Base-by-base conservation (phyloP, 2,797 vertebrate species). In the Leucoraja ocellata region DNA sequence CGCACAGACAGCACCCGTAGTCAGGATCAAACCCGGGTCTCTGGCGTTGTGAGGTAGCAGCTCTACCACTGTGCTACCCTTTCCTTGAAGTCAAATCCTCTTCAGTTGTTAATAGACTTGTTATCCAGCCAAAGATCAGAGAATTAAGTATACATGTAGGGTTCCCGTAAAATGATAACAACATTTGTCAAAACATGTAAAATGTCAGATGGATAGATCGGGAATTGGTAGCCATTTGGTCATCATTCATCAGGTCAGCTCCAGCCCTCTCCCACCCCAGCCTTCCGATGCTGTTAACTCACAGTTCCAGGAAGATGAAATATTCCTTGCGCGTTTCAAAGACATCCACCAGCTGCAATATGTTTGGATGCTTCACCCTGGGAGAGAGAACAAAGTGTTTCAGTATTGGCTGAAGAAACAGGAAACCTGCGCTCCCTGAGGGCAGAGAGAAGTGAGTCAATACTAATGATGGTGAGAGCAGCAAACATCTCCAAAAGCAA, bases 231-330 rank as follows among this genome's bases (percentile, higher is more conserved):
- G 65, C 65, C 65, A 68, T 16, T 68, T 68, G 65, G 65, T 68
- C 65, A 68, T 74, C 71, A 74, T 23, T 74, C 68, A 74, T 74
- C 68, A 74, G 71, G 71, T 58, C 6, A 46, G 4, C 54, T 16
- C 4, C 13, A 23, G 4, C 39, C 32, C 39, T n/a, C 21, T 0
- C 32, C 68, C 36, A 11, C 32, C 39, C 18, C 32, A 73, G 68
- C 14, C 36, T 46, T 76, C 65, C 14, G 10, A 76, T 46, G 54
- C 25, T 16, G 78, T 14, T 78, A 93, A 98, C 99, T 98, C 97
- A 99, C 98, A 99, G 98, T 95, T 99, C 99, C 96, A 99, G 96
- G 96, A 99, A 99, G 95, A 99, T 98, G 96, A 98, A 99, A 96
- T 99, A 99, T 94, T 99, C 98, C 94, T 99, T 99, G 95, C 98